Evolutionary conservation across 2,888 invertebrate species (phyloP), one percentile per base, ranked within the genome.

Genomic region (Drosophila yooni): DNA sequence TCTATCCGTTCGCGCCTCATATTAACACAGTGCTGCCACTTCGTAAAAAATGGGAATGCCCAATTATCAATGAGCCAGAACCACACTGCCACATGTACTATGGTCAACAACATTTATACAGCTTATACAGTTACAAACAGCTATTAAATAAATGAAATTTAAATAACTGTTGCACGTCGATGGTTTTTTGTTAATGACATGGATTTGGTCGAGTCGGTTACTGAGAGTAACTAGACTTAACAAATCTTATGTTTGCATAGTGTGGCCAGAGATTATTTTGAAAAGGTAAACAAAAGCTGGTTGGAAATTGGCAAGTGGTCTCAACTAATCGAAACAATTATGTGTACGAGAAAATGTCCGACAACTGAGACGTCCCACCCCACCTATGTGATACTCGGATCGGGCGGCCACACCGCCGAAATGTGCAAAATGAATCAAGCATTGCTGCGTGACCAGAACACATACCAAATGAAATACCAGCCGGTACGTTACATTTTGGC

Each of bases 361-460:
- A 5, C 31, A 48, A n/a, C 38, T 11, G 7, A n/a, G n/a, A 11
- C 21, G 11, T 18, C 29, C n/a, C 11, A 82, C 64, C 91, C 91
- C 31, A 84, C 80, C 1, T 92, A 92, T 71, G 90, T 93, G 34
- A 89, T 93, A 25, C 80, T 93, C 1, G 93, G 93, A 31, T 93
- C 93, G 1, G 93, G 93, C 8, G 93, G 93, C 0, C 99, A 99
- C 92, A 99, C 99, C 0, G 96, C 96, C n/a, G 99, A 99, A 94
- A 96, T 99, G 94, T 92, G 99, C 58, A 94, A 95, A 74, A 94
- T 99, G 50, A 92, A 96, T 8, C 94, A 94, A 78, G 94, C 94
- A 34, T 91, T 99, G 52, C 27, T 89, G 6, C 62, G 70, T 11
- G 76, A 67, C 31, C 61, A 10, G 4, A 46, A 56, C 5, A 33